Conservation (phyloP, 2,113 vertebrate species). For the Heloderma charlesbogerti region DNA sequence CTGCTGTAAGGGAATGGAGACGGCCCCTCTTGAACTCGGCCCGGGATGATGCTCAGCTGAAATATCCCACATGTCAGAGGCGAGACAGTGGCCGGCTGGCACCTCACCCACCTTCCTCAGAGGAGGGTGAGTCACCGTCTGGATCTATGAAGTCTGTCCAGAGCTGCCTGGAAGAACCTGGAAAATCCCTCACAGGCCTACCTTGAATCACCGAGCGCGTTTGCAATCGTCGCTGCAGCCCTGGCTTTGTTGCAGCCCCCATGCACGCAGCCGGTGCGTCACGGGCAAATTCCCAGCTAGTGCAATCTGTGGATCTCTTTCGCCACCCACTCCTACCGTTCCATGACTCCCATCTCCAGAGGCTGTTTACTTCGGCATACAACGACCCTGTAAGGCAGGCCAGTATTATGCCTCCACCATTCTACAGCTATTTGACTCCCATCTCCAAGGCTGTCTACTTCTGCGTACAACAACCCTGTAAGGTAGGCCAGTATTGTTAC, state of each 20-base stretch:
- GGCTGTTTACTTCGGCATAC: background rate
- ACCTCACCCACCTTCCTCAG: background rate
- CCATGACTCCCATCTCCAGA: background rate
- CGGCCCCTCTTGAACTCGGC: background rate
- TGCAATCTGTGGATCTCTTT: background rate
- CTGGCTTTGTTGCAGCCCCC: background rate
- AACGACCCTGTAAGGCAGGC: background rate
- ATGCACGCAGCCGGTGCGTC: background rate
- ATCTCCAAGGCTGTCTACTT: background rate
- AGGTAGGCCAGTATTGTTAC: background rate
- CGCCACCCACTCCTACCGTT: background rate
- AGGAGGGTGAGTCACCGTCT: background rate
- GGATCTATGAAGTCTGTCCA: background rate
- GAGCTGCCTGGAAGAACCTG: background rate
- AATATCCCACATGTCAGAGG: background rate
- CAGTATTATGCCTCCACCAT: background rate
- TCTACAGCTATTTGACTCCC: no score
- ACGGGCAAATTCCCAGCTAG: no score
- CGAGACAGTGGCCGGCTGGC: background rate
- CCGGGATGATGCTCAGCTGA: no score
- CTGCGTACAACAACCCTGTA: background rate
- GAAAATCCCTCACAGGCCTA: background rate
- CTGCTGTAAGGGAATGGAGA: background rate
- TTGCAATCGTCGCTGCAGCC: accelerated
- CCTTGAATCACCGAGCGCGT: background rate